Base-by-base conservation (phyloP, 1,140 invertebrate species). In the Lasioglossum albipes region DNA sequence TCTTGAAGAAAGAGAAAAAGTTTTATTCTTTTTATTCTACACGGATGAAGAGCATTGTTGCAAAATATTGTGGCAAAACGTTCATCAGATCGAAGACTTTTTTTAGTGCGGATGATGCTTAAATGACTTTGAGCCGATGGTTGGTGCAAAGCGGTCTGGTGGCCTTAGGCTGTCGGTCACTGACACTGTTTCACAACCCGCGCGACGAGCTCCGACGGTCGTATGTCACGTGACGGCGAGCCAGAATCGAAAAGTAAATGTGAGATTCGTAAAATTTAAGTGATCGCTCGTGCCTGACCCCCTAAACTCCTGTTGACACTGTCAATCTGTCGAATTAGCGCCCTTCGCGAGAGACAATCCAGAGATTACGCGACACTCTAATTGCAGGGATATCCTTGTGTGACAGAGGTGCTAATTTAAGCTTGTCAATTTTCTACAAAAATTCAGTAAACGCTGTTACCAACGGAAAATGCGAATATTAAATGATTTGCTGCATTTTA, bases 111-210 rank as follows among this genome's bases (percentile, higher is more conserved):
- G 87, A 88, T 85, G 87, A 85, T 81, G 85, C 89, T 89, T 87
- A 84, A 91, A 85, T 88, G 83, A 79, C 78, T 87, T 81, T 73
- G 64, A 82, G 83, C 85, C 87, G 86, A 77, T 87, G 86, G 64
- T 85, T 83, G 49, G 71, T 87, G 85, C 87, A 86, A 85, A 87
- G 81, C 87, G 89, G 89, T 87, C 89, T 89, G 91, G 86, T 91
- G 89, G 92, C 92, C 91, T 92, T 91, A 92, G 92, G 92, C 92
- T 92, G 91, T 93, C 92, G 92, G 92, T 93, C 92, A 92, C 92
- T 93, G 92, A 93, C 92, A 93, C 91, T 93, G 90, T 93, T 93
- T 93, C 91, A 89, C 87, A 91, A 91, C 81, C 85, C 82, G 87
- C 81, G 84, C 79, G 85, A 84, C 85, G 78, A 68, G 83, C 73